These are phyloP conservation scores for Nebria brevicollis DNA, from an alignment of 2,888 invertebrate species.

Conservation along the genomic window DNA sequence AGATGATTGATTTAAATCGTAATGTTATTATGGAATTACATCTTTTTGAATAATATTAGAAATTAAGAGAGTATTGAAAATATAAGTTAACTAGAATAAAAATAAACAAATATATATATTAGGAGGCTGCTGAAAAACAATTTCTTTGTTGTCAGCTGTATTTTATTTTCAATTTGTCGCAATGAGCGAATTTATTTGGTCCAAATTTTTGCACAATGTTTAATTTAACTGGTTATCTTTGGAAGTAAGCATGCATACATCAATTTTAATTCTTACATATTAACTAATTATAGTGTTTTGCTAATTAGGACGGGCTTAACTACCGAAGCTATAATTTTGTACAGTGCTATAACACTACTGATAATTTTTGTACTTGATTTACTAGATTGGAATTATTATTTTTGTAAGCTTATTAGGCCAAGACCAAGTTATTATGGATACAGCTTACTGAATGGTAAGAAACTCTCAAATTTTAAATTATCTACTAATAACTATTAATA, in stretches of 20 bases:
- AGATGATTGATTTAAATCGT: too few species aligned
- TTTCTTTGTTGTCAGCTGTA: not conserved
- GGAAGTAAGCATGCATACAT: not conserved
- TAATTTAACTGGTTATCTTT: not conserved
- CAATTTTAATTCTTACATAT: not conserved
- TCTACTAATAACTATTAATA: too few species aligned
- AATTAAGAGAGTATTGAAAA: not conserved
- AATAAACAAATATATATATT: not conserved
- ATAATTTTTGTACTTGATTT: not conserved
- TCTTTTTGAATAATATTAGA: too few species aligned
- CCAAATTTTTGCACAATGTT: not conserved
- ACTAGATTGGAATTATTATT: not conserved
- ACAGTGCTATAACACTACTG: not conserved
- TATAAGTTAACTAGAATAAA: not conserved
- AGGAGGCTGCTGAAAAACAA: not conserved
- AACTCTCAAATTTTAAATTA: not conserved
- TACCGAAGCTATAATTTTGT: not conserved
- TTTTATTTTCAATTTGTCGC: not conserved
- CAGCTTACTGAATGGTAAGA: not conserved
- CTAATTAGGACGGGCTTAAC: not conserved
- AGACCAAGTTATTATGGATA: not conserved
- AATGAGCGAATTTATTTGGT: not conserved
- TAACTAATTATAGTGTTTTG: not conserved
- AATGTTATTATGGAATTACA: too few species aligned
- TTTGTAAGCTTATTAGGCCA: not conserved